phyloP scores from a whole-genome alignment of 2,797 vertebrate genomes.

The Lacerta viridis region DNA sequence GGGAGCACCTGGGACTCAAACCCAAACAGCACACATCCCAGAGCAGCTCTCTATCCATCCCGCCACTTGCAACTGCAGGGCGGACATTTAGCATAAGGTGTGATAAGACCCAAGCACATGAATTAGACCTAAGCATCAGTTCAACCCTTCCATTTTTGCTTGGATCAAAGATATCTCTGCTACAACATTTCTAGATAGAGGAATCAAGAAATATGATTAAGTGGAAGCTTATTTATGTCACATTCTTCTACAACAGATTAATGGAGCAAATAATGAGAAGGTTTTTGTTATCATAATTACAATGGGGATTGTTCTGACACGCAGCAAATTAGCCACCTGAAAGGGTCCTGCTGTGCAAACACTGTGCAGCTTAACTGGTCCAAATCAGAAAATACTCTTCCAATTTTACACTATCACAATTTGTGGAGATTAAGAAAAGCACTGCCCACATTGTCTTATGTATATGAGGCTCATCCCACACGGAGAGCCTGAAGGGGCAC shows the following conservation, averaged over 20 bases:
- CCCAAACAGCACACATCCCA: too few species aligned
- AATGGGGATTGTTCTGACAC: not conserved
- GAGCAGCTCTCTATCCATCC: too few species aligned
- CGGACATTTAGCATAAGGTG: too few species aligned
- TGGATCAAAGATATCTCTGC: not conserved
- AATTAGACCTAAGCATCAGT: not conserved
- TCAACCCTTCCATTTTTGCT: not conserved
- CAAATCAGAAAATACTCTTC: too few species aligned
- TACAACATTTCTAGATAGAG: not conserved
- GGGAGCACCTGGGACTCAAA: too few species aligned
- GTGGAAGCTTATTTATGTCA: not conserved
- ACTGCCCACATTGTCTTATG: too few species aligned
- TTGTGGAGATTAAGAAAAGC: too few species aligned
- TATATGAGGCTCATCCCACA: too few species aligned
- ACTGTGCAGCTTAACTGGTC: not conserved
- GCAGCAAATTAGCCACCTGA: not conserved
- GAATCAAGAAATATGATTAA: too few species aligned
- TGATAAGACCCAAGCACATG: not conserved
- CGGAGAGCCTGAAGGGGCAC: too few species aligned
- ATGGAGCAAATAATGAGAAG: not conserved
- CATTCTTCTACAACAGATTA: not conserved
- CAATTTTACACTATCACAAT: too few species aligned
- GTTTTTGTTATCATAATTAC: not conserved
- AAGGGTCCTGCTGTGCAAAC: not conserved
- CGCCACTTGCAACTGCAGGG: too few species aligned